Conservation (phyloP, 2,888 invertebrate species). For the Drosophila robusta region DNA sequence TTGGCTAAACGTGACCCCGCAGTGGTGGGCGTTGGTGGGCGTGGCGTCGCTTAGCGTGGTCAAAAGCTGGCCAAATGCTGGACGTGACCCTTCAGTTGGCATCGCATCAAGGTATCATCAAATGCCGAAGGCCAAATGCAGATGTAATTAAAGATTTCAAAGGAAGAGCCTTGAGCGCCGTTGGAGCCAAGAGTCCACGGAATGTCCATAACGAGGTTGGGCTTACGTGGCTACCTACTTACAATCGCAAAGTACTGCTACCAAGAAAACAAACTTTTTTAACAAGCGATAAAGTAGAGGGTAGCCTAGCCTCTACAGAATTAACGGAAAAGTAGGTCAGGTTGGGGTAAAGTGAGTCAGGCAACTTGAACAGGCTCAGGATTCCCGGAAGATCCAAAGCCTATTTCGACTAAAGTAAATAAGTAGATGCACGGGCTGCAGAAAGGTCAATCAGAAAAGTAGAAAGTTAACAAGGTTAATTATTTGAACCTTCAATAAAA, state of each 20-base stretch:
- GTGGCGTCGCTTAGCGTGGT: neutral
- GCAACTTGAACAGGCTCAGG: no score
- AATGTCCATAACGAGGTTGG: conserved; percentile 5
- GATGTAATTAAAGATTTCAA: conserved; percentile 60
- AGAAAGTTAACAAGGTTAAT: no score
- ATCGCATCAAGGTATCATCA: conserved; percentile 45
- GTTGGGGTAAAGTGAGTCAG: no score
- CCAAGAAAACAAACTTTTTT: neutral
- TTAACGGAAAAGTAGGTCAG: no score
- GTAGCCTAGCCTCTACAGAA: no score
- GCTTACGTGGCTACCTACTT: neutral
- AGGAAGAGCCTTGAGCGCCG: conserved; percentile 20
- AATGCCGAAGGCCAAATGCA: conserved; percentile 44
- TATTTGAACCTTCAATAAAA: no score
- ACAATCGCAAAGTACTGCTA: conserved; percentile 2
- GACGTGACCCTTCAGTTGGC: conserved; percentile 44
- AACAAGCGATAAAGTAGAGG: neutral
- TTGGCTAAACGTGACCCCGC: conserved; percentile 40
- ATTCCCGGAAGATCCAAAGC: no score
- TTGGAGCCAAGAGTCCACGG: conserved; percentile 12
- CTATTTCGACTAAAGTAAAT: no score
- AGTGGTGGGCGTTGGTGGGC: conserved; percentile 10
- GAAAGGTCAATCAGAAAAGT: no score
- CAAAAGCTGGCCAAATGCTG: conserved; percentile 30
- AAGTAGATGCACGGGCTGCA: no score